Percentiles rank a stretch among this genome's conserved stretches.
phyloP scores from a whole-genome alignment of 92 coral and sea anemone species.

The Actinernus sp. region DNA sequence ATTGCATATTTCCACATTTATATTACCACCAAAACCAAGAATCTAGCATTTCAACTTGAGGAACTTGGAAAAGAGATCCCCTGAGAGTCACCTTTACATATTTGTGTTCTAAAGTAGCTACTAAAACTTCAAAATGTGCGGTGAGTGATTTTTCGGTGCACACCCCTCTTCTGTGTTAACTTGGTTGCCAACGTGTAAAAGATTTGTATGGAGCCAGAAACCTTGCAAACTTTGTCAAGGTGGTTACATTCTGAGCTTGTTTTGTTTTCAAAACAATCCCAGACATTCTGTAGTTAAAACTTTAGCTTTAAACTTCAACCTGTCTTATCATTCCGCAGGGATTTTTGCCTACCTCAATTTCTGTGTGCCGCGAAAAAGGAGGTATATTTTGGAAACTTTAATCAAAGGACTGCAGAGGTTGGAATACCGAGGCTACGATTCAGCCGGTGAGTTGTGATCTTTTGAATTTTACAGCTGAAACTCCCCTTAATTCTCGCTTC shows the following conservation, averaged over 20 bases:
- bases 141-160: no score
- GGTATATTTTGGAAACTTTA: constrained; percentile 86
- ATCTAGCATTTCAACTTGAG: background rate
- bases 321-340: constrained; percentile 50
- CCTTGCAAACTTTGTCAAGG: background rate
- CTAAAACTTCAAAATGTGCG: constrained; percentile 87
- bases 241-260: background rate
- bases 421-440: constrained; percentile 97
- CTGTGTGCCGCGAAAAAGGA: constrained; percentile 92
- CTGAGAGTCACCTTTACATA: no score
- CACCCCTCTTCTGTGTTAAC: no score
- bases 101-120: no score
- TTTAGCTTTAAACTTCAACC: background rate
- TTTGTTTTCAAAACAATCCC: constrained; percentile 1
- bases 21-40: background rate
- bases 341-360: constrained; percentile 97
- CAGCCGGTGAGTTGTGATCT: constrained; percentile 86
- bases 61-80: no score
- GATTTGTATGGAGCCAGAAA: background rate
- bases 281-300: background rate
- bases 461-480: no score
- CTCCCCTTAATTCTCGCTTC: background rate
- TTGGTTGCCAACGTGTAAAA: constrained; percentile 44
- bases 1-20: no score
- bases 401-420: constrained; percentile 90